phyloP scores from a whole-genome alignment of 1,140 invertebrate genomes.

The Hylyphantes graminicola region DNA sequence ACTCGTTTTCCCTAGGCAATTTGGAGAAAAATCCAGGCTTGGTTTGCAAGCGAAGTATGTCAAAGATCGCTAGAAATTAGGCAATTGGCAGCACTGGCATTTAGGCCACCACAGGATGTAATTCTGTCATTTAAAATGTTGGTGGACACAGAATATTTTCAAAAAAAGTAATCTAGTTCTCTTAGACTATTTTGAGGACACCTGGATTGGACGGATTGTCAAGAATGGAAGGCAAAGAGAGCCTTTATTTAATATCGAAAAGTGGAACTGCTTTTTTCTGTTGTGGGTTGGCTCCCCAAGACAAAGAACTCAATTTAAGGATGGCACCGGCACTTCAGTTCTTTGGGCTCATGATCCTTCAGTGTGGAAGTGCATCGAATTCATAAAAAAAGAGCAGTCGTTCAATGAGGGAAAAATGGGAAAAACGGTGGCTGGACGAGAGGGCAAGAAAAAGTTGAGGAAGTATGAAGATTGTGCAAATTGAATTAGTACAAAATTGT shows the following conservation, averaged over 20 bases:
- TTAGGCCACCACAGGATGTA: background rate
- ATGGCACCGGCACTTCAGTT: background rate
- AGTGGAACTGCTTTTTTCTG: background rate
- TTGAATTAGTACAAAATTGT: too few species aligned
- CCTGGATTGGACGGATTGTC: background rate
- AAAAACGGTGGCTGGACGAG: background rate
- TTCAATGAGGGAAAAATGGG: background rate
- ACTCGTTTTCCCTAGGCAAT: background rate
- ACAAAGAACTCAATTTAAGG: background rate
- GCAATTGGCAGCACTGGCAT: background rate
- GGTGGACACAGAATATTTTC: background rate
- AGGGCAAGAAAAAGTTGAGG: background rate
- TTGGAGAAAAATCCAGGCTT: background rate
- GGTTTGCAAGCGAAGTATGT: background rate
- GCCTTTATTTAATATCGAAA: background rate
- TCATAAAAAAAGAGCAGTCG: background rate
- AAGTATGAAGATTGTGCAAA: background rate
- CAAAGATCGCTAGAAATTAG: background rate
- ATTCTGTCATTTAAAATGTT: background rate
- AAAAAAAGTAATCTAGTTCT: background rate
- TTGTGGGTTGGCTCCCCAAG: background rate
- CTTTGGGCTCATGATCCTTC: background rate
- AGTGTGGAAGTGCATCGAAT: background rate
- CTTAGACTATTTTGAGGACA: background rate
- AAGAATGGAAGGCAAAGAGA: background rate